Percentiles rank a stretch among this genome's conserved stretches.
phyloP scores from a whole-genome alignment of 2,888 invertebrate species.

The Brachynemurus nebulosus region DNA sequence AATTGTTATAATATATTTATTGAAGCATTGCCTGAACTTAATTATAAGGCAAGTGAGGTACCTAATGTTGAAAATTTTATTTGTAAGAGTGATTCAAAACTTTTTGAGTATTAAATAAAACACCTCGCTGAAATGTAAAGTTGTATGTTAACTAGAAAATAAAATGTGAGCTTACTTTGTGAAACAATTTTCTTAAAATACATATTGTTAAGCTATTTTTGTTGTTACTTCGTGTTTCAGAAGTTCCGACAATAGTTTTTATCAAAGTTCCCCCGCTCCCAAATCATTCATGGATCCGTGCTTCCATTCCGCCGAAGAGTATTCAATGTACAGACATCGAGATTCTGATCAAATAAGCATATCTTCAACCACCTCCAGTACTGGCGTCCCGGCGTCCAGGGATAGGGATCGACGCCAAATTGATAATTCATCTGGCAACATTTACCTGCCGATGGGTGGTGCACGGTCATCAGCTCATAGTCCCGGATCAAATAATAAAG shows the following conservation, averaged over 20 bases:
- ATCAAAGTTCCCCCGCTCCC: conserved; percentile 40
- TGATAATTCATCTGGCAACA: conserved; percentile 31
- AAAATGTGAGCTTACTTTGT: too few species aligned
- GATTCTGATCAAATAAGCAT: conserved; percentile 48
- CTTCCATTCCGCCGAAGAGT: conserved; percentile 39
- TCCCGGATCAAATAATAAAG: conserved; percentile 44
- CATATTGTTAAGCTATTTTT: too few species aligned
- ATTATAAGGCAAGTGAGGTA: too few species aligned
- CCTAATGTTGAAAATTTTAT: too few species aligned
- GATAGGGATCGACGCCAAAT: conserved; percentile 33
- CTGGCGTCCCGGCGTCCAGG: conserved; percentile 34
- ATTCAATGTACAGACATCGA: conserved; percentile 34
- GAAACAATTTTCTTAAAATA: too few species aligned
- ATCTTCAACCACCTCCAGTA: conserved; percentile 44
- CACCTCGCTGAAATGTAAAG: too few species aligned
- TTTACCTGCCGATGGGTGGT: conserved; percentile 44
- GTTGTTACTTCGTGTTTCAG: conserved; percentile 30
- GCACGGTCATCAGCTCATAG: conserved; percentile 36
- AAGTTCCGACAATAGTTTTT: conserved; percentile 42
- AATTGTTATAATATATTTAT: too few species aligned
- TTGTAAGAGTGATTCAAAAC: too few species aligned
- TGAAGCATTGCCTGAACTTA: too few species aligned
- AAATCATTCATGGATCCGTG: conserved; percentile 41
- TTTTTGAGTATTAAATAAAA: too few species aligned
- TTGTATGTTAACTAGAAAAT: too few species aligned